Evolutionary conservation across 2,797 vertebrate species (phyloP).

Genomic region (Zalophus californianus): DNA sequence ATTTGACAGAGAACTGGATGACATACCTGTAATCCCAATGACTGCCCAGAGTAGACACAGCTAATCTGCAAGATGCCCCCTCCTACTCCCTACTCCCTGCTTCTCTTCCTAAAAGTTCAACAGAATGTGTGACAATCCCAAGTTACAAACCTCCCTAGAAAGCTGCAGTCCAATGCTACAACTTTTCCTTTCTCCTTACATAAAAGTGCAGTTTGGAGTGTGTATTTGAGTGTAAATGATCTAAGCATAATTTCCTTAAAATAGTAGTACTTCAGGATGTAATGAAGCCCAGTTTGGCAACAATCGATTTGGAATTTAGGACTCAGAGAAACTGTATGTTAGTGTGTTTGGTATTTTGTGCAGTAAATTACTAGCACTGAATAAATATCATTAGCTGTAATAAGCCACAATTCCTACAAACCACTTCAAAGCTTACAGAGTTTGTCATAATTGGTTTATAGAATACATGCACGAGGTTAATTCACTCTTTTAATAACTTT

Average conservation of each 20-base stretch:
- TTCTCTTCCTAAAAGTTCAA: neutral
- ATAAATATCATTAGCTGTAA: constrained; percentile 65
- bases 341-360: neutral
- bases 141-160: neutral
- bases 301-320: neutral
- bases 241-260: neutral
- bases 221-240: neutral
- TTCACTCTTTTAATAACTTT: constrained; percentile 76
- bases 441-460: constrained; percentile 71
- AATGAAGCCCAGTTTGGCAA: neutral
- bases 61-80: fast-evolving
- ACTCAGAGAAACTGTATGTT: neutral
- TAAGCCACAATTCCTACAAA: constrained; percentile 57
- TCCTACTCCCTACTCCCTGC: neutral
- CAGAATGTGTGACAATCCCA: no score
- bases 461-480: constrained; percentile 62
- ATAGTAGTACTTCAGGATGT: neutral
- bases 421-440: constrained; percentile 65
- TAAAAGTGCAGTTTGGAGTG: neutral
- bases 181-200: no score
- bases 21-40: fast-evolving
- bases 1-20: neutral
- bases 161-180: fast-evolving
- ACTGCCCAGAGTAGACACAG: neutral
- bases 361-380: neutral